Evolutionary conservation across 2,113 vertebrate genomes (phyloP), one percentile per base, ranked within the genome.

Genomic region (Syngnathus typhle): DNA sequence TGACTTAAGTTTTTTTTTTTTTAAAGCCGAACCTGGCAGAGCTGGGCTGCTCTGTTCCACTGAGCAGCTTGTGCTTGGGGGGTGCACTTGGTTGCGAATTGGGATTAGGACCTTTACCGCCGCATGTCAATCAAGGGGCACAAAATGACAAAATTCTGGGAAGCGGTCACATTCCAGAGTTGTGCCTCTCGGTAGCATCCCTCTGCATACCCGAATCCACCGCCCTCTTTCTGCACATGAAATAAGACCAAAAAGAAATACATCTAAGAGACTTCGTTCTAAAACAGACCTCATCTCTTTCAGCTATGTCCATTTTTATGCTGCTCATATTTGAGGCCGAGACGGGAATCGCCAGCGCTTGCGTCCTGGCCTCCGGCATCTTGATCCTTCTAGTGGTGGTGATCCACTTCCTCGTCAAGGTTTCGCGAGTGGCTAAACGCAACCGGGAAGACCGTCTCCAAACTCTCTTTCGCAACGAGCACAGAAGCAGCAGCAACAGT

Each of bases 231-330:
- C 91, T 92, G 74, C 54, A 76, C 51, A 76, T 12, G 79, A 64
- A 76, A 12, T 13, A 39, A 61, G 10, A 21, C 18, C 18, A 21
- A 74, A 12, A 72, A 0, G 0, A 79, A 2, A 2, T 3, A 63
- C 70, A 44, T 71, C 46, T 72, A 70, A 27, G 68, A 64, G 38
- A n/a, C 6, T 41, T 37, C 21, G 12, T 65, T 7, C 41, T 41
- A 2, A n/a, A 32, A 32, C 27, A 32, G 27, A 32, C 6, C 8
- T 65, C 46, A 62, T 41, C 13, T 66, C 19, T 67, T 51, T 11
- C 43, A 92, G 91, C 90, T 0, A 89, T 98, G 58, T 93, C 92
- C 72, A 91, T 98, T 63, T 94, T 93, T 39, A 89, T 93, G 89
- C 88, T 96, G 77, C 87, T 97, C 77, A 87, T 93, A 43, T 95